These are phyloP conservation scores for Leptodactylus fallax DNA, from an alignment of 2,797 vertebrate species.

Conservation along the genomic window DNA sequence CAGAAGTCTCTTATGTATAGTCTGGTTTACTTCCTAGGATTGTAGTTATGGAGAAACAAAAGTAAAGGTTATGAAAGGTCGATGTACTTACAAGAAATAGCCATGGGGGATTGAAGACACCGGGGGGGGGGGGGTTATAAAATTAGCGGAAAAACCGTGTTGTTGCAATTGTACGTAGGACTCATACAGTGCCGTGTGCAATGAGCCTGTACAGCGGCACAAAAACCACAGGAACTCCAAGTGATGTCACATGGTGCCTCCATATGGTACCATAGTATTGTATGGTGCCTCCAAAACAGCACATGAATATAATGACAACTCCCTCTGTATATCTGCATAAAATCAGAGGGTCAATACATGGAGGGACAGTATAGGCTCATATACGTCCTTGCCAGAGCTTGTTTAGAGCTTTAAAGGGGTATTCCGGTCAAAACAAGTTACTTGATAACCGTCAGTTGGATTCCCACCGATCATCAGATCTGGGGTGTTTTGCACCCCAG, in stretches of 20 bases:
- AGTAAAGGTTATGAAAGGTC: background rate
- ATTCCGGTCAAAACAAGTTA: too few relatives aligned
- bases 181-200: background rate
- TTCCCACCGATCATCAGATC: too few relatives aligned
- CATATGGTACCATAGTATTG: background rate
- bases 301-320: too few relatives aligned
- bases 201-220: background rate
- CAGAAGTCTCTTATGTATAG: background rate
- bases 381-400: too few relatives aligned
- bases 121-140: too few relatives aligned
- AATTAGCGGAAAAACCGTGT: too few relatives aligned
- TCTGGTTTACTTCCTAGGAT: background rate
- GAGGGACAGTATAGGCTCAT: too few relatives aligned
- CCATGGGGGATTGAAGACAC: background rate
- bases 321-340: too few relatives aligned
- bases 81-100: background rate
- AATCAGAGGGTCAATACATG: too few relatives aligned
- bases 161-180: background rate
- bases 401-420: too few relatives aligned
- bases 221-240: background rate
- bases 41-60: background rate
- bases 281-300: background rate
- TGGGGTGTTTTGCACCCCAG: too few relatives aligned
- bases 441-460: too few relatives aligned
- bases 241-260: background rate